phyloP scores from a whole-genome alignment of 2,113 vertebrate genomes.

The Esox niger region DNA sequence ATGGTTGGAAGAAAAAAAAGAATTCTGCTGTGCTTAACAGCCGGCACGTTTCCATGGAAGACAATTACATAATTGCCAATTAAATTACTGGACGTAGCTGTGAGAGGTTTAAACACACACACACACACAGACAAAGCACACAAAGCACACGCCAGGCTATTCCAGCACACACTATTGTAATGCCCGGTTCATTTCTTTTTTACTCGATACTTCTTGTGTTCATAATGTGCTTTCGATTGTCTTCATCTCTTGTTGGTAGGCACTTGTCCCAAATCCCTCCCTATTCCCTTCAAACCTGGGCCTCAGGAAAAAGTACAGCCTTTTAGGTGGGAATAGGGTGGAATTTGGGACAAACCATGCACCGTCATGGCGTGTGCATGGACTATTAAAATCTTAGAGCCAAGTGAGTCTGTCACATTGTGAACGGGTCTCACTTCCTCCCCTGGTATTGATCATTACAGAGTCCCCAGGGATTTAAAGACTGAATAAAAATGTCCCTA shows the following conservation, averaged over 20 bases:
- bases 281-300: too few species aligned
- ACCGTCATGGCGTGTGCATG: neutral
- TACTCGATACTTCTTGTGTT: neutral
- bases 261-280: neutral
- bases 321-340: neutral
- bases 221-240: neutral
- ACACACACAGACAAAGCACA: too few species aligned
- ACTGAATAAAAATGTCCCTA: too few species aligned
- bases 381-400: conserved; percentile 14
- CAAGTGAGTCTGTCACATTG: conserved; percentile 13
- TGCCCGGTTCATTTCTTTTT: too few species aligned
- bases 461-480: neutral
- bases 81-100: too few species aligned
- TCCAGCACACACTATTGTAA: neutral
- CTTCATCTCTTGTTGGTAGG: neutral
- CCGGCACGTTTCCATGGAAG: too few species aligned
- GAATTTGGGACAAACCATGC: neutral
- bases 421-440: conserved; percentile 24
- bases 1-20: too few species aligned
- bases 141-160: too few species aligned
- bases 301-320: too few species aligned
- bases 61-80: too few species aligned
- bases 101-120: too few species aligned
- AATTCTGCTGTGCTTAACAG: too few species aligned
- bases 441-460: conserved; percentile 29